These are phyloP conservation scores for Monopis laevigella DNA, from an alignment of 2,888 invertebrate species.

Conservation along the genomic window DNA sequence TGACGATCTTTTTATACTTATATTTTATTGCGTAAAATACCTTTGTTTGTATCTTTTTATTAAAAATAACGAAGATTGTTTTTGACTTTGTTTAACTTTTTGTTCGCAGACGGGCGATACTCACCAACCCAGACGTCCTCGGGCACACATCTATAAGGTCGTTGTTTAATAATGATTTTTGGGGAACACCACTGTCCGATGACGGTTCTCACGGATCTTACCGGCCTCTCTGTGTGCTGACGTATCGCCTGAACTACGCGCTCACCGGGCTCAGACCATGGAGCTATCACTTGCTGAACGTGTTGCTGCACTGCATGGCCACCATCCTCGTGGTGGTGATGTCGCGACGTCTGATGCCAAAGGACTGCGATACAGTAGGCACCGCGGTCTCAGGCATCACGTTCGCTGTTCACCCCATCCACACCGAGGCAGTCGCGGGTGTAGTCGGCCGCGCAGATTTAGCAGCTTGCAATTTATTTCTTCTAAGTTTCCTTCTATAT, in stretches of 20 bases:
- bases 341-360: constrained; percentile 75
- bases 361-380: constrained; percentile 70
- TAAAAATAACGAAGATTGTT: background rate
- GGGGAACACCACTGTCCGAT: constrained; percentile 95
- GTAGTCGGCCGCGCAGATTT: constrained; percentile 96
- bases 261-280: constrained; percentile 80
- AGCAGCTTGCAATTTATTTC: constrained; percentile 89
- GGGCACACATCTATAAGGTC: constrained; percentile 84
- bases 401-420: constrained; percentile 95
- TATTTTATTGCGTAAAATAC: background rate
- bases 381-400: constrained; percentile 82
- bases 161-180: constrained; percentile 93
- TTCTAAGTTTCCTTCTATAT: constrained; percentile 88
- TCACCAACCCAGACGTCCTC: constrained; percentile 92
- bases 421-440: constrained; percentile 96
- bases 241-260: constrained; percentile 86
- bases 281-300: constrained; percentile 88
- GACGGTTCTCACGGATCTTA: constrained; percentile 97
- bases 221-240: constrained; percentile 89
- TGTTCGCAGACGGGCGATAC: constrained; percentile 89
- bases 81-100: constrained; percentile 20
- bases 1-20: background rate
- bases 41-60: background rate
- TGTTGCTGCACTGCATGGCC: constrained; percentile 85
- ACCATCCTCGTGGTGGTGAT: constrained; percentile 84